phyloP scores from a whole-genome alignment of 1,140 invertebrate genomes.

The Drosophila ercepeae region DNA sequence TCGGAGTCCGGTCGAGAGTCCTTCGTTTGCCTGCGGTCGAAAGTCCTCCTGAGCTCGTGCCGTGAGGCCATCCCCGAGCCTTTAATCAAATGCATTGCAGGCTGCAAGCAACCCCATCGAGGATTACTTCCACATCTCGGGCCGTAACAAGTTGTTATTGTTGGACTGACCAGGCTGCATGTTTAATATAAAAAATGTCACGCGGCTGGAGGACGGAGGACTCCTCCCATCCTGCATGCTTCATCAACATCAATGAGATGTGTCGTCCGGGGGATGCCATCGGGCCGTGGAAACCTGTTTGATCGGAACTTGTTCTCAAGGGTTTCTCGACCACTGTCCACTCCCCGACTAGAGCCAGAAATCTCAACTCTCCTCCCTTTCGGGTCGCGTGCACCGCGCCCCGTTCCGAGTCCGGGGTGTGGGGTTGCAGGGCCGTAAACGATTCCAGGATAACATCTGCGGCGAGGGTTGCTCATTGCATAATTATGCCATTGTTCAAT shows the following conservation, averaged over 20 bases:
- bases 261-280: conserved; percentile 53
- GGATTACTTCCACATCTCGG: conserved; percentile 30
- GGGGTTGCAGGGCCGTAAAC: conserved; percentile 66
- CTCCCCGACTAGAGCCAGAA: conserved; percentile 31
- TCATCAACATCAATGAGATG: conserved; percentile 75
- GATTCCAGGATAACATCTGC: conserved; percentile 80
- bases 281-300: conserved; percentile 52
- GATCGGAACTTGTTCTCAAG: conserved; percentile 65
- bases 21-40: conserved; percentile 11
- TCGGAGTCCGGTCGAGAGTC: conserved; percentile 14
- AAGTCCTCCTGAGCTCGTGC: conserved; percentile 21
- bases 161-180: conserved; percentile 41
- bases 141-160: conserved; percentile 58
- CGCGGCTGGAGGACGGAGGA: conserved; percentile 37
- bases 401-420: conserved; percentile 12
- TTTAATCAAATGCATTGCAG: conserved; percentile 62
- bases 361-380: too few relatives aligned
- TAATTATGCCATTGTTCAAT: conserved; percentile 79
- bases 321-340: conserved; percentile 57
- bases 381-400: conserved; percentile 71
- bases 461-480: conserved; percentile 74
- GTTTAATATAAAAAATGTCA: conserved; percentile 71
- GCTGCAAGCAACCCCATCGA: conserved; percentile 52
- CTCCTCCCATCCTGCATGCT: conserved; percentile 41
- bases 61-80: conserved; percentile 60